Conservation (phyloP, 2,797 vertebrate species). For the Pseudomugil tenellus region DNA sequence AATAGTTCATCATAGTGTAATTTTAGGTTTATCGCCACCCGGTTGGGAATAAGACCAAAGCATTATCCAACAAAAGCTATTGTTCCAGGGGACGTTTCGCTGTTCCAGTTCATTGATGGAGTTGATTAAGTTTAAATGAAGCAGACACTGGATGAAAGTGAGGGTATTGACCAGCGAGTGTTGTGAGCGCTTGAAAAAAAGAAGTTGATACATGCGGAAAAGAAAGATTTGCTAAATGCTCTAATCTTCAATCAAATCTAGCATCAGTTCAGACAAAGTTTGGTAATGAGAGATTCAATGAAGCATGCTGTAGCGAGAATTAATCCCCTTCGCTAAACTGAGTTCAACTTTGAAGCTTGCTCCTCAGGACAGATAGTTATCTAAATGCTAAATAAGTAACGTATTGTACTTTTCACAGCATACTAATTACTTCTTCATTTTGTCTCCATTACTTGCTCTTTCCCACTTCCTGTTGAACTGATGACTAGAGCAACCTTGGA, state of each 20-base stretch:
- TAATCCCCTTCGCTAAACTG: constrained; percentile 99
- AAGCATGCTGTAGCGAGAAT: constrained; percentile 98
- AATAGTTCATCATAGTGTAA: constrained; percentile 96
- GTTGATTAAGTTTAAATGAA: constrained; percentile 99
- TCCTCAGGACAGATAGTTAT: constrained; percentile 98
- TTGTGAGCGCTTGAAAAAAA: constrained; percentile 88
- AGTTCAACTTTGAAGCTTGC: constrained; percentile 99
- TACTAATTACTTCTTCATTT: constrained; percentile 99
- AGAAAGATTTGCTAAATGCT: constrained; percentile 99
- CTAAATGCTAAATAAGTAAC: constrained; percentile 99
- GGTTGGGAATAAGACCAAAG: constrained; percentile 91
- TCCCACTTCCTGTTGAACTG: constrained; percentile 89
- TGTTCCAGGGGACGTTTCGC: constrained; percentile 93
- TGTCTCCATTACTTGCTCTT: constrained; percentile 95
- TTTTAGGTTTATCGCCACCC: constrained; percentile 92
- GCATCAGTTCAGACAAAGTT: constrained; percentile 99
- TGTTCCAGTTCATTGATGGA: constrained; percentile 99
- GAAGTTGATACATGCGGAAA: constrained; percentile 93
- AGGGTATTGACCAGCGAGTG: constrained; percentile 97
- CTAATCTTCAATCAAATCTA: constrained; percentile 99
- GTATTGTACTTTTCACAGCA: constrained; percentile 99
- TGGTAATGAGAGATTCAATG: constrained; percentile 99
- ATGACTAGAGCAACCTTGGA: constrained; percentile 93
- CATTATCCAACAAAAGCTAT: constrained; percentile 98
- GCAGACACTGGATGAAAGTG: constrained; percentile 99